Conservation (phyloP, 2,113 vertebrate genomes). For the Telmatochromis sp. region DNA sequence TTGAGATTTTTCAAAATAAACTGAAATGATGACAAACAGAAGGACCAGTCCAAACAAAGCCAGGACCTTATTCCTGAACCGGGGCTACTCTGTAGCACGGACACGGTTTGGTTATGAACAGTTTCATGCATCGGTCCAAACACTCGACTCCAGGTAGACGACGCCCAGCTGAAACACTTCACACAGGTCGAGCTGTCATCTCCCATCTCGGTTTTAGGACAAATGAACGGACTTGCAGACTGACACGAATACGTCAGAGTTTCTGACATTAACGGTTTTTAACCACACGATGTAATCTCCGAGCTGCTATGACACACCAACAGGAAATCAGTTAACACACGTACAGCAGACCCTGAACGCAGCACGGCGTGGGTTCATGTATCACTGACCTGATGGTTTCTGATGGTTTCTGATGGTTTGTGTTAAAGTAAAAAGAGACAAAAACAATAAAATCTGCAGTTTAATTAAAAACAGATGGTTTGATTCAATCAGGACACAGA, state of each 20-base stretch:
- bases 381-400: background rate
- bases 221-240: background rate
- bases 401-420: background rate
- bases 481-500: background rate
- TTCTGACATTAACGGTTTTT: background rate
- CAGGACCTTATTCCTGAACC: background rate
- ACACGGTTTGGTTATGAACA: background rate
- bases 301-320: background rate
- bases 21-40: background rate
- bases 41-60: background rate
- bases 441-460: background rate
- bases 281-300: background rate
- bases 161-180: background rate
- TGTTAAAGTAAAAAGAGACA: background rate
- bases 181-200: background rate
- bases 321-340: background rate
- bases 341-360: background rate
- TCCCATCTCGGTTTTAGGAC: background rate
- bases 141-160: background rate
- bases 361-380: background rate
- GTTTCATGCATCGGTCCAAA: background rate
- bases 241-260: accelerated
- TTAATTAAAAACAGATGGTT: background rate
- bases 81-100: background rate
- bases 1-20: background rate